Evolutionary conservation across 2,888 invertebrate genomes (phyloP), one percentile per base, ranked within the genome.

Genomic region (Cabera pusaria): DNA sequence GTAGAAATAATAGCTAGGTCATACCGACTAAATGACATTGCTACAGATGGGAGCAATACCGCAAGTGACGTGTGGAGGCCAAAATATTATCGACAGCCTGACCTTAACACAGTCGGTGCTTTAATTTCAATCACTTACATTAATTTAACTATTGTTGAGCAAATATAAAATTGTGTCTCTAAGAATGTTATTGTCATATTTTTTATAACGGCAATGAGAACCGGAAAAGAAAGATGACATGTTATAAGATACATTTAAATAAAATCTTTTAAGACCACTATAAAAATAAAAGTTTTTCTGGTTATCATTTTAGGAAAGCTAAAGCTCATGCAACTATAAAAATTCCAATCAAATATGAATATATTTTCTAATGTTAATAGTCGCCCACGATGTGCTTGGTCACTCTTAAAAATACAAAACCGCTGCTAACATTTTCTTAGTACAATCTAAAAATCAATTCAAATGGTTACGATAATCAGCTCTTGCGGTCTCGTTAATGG

Each of bases 51-150:
- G 60, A 58, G 59, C 47, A 47, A 66, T 56, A 54, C 38, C 48
- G 44, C 40, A 43, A 39, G 35, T 68, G 71, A 72, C 73, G 69
- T 72, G 72, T 63, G 69, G 72, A 75, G 75, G 78, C 58, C 75
- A 52, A 66, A 66, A 59, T 64, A 51, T 61, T 54, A 39, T 32
- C 25, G 52, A 52, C 51, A 51, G 57, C 38, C 49, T 65, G 71
- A 75, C 76, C 77, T 78, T 72, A 67, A 52, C 54, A 54, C 60
- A 41, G 44, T 47, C 47, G 40, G 56, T 61, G 54, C 60, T 64
- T 67, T 66, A 60, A 71, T 67, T 65, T 70, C 57, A 63, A 65
- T 65, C 53, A 52, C 44, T 35, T 51, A 52, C 56, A 26, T 56
- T 60, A 69, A 67, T 70, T 66, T 56, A 61, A 54, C 54, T 52